Base-by-base conservation (phyloP, 2,113 vertebrate species). In the Alces alces region DNA sequence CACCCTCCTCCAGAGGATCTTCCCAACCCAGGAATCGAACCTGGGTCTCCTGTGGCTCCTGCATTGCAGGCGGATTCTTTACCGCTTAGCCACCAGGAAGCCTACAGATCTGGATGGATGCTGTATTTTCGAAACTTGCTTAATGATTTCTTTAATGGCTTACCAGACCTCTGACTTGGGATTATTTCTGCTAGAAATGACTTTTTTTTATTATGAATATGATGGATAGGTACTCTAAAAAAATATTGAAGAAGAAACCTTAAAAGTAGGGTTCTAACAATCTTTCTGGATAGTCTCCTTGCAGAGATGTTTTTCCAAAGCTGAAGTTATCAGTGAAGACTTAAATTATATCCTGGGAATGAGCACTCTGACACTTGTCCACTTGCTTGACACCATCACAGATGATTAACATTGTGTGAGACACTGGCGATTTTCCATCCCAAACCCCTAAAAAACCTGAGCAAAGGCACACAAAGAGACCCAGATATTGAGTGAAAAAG, bases 181-280 rank as follows among this genome's bases (percentile, higher is more conserved):
- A 50, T 86, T 73, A 50, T 73, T 61, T 66, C 58, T 36, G 55
- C 82, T 33, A 86, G n/a, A 82, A 76, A 83, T 70, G 21, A 21
- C 57, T 50, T n/a, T 23, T n/a, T 78, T 73, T 55, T 73, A n/a
- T 78, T 55, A 39, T 96, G 23, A 78, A 93, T 84, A 88, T 66
- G 25, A 66, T 91, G 21, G 5, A 6, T 78, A 76, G 7, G 4
- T 3, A 19, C n/a, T 57, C 10, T 57, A n/a, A 80, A 73, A 28
- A 94, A 92, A 47, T 52, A 43, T 21, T 3, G 2, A 58, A 60
- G 11, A 82, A 50, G 45, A 92, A 50, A 45, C 36, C 70, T 88
- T 54, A 54, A 88, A 93, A 73, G 21, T 13, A 73, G 36, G 5
- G 21, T 39, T 47, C 36, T n/a, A 58, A 78, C 6, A 2, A 1